Conservation (phyloP, 2,888 invertebrate genomes). For the Monopis laevigella region DNA sequence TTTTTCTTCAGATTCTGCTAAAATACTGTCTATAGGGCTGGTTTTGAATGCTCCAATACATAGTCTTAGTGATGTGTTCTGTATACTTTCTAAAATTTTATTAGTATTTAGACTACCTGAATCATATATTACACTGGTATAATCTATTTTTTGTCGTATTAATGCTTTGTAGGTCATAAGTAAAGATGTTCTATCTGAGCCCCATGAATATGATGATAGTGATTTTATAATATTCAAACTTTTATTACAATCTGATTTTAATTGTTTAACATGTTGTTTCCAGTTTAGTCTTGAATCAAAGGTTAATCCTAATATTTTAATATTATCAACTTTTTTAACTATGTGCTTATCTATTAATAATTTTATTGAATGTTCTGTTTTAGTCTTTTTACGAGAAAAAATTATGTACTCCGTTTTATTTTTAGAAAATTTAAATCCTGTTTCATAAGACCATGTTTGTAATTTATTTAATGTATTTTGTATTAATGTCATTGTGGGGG, state of each 20-base stretch:
- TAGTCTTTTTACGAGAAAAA: conserved; percentile 13
- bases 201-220: conserved; percentile 16
- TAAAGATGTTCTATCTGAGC: conserved; percentile 15
- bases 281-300: conserved; percentile 17
- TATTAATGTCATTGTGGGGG: conserved; percentile 12
- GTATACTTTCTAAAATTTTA: conserved; percentile 1
- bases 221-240: conserved; percentile 17
- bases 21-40: neutral
- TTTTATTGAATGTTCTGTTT: conserved; percentile 5
- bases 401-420: conserved; percentile 17
- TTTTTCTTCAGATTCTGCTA: neutral
- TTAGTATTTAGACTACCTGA: conserved; percentile 12
- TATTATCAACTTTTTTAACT: conserved; percentile 14
- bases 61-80: conserved; percentile 3
- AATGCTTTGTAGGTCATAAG: conserved; percentile 14
- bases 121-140: conserved; percentile 16
- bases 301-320: conserved; percentile 16
- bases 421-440: conserved; percentile 18
- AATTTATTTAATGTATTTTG: conserved; percentile 16
- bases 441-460: conserved; percentile 11
- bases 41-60: conserved; percentile 1
- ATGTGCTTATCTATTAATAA: too few species aligned
- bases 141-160: conserved; percentile 17
- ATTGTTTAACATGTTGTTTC: conserved; percentile 15
- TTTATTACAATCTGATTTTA: conserved; percentile 17